Base-by-base conservation (phyloP, 2,113 vertebrate genomes). In the Alouatta palliata region DNA sequence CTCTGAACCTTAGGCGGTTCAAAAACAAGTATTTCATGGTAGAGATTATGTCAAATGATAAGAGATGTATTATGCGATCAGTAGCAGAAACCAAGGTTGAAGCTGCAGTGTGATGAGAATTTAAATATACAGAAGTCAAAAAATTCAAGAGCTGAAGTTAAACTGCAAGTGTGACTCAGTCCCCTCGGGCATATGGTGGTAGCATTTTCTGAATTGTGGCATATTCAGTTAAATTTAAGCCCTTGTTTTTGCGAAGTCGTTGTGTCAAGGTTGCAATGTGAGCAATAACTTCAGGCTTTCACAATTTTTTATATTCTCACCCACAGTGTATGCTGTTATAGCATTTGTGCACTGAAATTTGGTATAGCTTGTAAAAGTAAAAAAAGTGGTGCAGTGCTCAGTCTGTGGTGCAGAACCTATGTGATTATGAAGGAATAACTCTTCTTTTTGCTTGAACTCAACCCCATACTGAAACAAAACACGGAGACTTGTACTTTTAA, bases 101-200 rank as follows among this genome's bases (percentile, higher is more conserved):
- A 76, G 56, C 83, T 23, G 16, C 43, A 6, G 56, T 21, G 89
- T 94, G 97, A 93, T 54, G 85, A 90, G 92, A 87, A 97, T 97
- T 95, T 94, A 97, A 98, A 96, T 70, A n/a, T 54, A 92, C 87
- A 93, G 96, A 86, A 98, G 96, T 97, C 85, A 95, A 52, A 95
- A 90, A 96, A 91, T 83, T 90, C 90, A 96, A 75, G 82, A 83
- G 73, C 85, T 96, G 3, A 64, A 94, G 88, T 79, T 19, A 70
- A 56, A 76, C 27, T 45, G 92, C 45, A 79, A 64, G 80, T 56
- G 14, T 87, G 95, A 94, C 94, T 95, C 91, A 90, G 64, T 97
- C 35, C 95, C 96, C 73, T 58, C 0, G 8, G 95, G 94, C 95
- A 66, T 54, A 76, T 45, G 94, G 61, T 66, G 58, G 96, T 81